Conservation (phyloP, 1,140 invertebrate species). For the Lucilia cuprina region DNA sequence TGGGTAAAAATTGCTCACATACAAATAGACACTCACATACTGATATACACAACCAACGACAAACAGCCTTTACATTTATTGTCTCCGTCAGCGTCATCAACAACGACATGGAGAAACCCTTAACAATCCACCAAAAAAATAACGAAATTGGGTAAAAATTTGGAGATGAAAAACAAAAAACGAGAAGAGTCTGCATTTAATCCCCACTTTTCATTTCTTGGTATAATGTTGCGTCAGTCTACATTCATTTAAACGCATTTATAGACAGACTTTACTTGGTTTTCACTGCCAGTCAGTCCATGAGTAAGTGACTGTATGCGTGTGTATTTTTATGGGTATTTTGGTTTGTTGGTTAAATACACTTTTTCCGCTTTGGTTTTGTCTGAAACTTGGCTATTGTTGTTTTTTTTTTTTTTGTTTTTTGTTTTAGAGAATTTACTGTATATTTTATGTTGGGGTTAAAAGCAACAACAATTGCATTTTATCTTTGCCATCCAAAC, state of each 20-base stretch:
- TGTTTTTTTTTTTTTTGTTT: neutral
- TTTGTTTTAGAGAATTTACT: neutral
- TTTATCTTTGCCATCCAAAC: neutral
- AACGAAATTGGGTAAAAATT: neutral
- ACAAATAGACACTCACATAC: neutral
- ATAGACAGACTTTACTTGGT: neutral
- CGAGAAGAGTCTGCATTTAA: neutral
- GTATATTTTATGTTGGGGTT: neutral
- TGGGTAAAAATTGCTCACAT: slow-evolving; percentile 6
- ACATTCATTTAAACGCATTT: neutral
- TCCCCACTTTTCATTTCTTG: neutral
- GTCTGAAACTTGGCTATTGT: neutral
- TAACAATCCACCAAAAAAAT: neutral
- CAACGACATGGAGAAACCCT: neutral
- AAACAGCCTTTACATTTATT: neutral
- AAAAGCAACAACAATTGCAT: neutral
- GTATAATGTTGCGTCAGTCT: neutral
- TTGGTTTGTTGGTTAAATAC: neutral
- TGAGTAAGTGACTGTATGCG: neutral
- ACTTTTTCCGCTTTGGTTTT: neutral
- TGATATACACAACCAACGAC: neutral
- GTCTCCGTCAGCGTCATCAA: slow-evolving; percentile 8
- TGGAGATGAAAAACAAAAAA: neutral
- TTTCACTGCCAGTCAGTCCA: neutral
- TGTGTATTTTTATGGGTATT: neutral